Percentiles rank a stretch among this genome's conserved stretches.
These are phyloP conservation scores for Mustela nigripes DNA, from an alignment of 2,113 vertebrate genomes.

Conservation along the genomic window DNA sequence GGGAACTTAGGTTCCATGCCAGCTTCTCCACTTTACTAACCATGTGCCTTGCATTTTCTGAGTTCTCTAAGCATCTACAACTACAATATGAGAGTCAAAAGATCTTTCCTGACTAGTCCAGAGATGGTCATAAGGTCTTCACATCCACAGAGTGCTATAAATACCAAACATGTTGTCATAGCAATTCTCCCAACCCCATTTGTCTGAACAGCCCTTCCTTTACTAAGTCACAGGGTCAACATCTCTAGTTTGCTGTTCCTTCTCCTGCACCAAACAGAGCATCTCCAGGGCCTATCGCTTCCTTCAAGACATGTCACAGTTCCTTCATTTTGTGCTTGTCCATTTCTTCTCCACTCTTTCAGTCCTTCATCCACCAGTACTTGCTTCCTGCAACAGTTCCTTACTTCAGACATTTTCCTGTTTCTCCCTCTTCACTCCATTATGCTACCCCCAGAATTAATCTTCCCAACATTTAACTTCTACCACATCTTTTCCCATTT, in stretches of 20 bases:
- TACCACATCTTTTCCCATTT: constrained; percentile 8
- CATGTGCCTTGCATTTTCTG: background rate
- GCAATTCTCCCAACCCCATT: background rate
- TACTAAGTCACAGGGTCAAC: background rate
- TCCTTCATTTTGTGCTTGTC: background rate
- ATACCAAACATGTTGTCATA: background rate
- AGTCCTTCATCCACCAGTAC: background rate
- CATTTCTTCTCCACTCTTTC: background rate
- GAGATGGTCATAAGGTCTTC: background rate
- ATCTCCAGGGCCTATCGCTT: background rate
- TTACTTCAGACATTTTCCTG: background rate
- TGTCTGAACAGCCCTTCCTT: background rate
- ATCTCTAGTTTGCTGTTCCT: background rate
- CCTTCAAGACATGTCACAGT: background rate
- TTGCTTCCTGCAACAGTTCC: background rate
- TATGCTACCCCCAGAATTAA: background rate
- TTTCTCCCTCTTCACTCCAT: background rate
- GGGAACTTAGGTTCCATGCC: background rate
- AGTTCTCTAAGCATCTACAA: background rate
- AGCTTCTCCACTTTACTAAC: background rate
- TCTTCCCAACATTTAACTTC: constrained; percentile 26
- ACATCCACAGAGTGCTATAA: background rate
- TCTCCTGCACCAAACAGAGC: background rate
- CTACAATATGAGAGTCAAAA: background rate
- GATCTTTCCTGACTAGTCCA: background rate